Evolutionary conservation across 1,140 invertebrate genomes (phyloP).

Genomic region (Ceratitis capitata): DNA sequence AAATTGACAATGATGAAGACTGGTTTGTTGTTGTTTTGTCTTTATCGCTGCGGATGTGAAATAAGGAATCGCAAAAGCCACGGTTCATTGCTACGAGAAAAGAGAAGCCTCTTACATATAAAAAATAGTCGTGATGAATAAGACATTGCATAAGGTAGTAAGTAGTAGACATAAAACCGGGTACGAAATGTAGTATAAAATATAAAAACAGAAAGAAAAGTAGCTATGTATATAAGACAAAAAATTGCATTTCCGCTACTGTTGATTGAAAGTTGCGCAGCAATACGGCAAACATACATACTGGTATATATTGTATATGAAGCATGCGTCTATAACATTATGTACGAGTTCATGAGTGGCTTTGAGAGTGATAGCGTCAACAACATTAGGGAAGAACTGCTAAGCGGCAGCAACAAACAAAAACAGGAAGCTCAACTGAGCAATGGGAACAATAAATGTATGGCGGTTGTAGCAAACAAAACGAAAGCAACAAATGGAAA

Average conservation of each 20-base stretch:
- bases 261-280: constrained; percentile 9
- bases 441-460: background rate
- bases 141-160: background rate
- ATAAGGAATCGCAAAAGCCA: background rate
- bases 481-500: background rate
- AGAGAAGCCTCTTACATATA: background rate
- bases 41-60: background rate
- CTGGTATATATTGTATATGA: background rate
- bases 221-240: background rate
- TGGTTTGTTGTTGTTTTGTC: background rate
- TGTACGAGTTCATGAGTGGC: background rate
- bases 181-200: background rate
- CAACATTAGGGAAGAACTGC: background rate
- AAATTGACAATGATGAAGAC: background rate
- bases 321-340: background rate
- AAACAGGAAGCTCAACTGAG: constrained; percentile 12
- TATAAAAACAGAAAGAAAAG: background rate
- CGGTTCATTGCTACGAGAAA: background rate
- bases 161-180: background rate
- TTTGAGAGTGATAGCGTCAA: background rate
- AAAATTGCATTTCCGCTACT: constrained; percentile 15
- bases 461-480: background rate
- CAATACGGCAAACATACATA: background rate
- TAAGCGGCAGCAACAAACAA: background rate
- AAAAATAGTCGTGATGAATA: background rate